Evolutionary conservation across 2,888 invertebrate genomes (phyloP).

Genomic region (Spicauda simplicius): DNA sequence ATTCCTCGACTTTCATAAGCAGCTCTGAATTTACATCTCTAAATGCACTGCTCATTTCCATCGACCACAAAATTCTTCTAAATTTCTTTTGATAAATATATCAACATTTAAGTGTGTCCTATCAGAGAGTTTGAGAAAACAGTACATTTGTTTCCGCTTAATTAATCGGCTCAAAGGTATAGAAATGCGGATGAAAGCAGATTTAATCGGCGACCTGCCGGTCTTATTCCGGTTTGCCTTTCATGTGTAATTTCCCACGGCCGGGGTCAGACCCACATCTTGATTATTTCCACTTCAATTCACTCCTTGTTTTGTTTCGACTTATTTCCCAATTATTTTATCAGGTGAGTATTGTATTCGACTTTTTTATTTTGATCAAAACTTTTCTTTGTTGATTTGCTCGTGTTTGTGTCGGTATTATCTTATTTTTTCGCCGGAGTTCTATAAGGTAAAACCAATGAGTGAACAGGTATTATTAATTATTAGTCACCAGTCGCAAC

Average conservation of each 20-base stretch:
- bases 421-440: not conserved
- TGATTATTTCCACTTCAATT: constrained; percentile 53
- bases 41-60: no score
- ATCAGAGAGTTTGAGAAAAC: no score
- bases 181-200: constrained; percentile 67
- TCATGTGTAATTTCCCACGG: constrained; percentile 69
- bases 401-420: no score
- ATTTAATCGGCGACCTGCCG: constrained; percentile 69
- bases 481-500: no score
- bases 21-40: no score
- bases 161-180: constrained; percentile 72
- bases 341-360: constrained; percentile 47
- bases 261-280: constrained; percentile 50
- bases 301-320: constrained; percentile 46
- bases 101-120: no score
- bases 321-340: constrained; percentile 26
- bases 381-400: not conserved
- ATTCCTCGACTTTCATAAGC: no score
- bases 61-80: no score
- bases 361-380: constrained; percentile 42
- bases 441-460: no score
- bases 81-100: no score
- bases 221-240: constrained; percentile 61
- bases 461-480: no score
- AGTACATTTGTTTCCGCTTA: constrained; percentile 60